A percentile compares a stretch with the other conserved stretches of the same genome.
phyloP scores from a whole-genome alignment of 2,797 vertebrate species.

The Balearica regulorum region DNA sequence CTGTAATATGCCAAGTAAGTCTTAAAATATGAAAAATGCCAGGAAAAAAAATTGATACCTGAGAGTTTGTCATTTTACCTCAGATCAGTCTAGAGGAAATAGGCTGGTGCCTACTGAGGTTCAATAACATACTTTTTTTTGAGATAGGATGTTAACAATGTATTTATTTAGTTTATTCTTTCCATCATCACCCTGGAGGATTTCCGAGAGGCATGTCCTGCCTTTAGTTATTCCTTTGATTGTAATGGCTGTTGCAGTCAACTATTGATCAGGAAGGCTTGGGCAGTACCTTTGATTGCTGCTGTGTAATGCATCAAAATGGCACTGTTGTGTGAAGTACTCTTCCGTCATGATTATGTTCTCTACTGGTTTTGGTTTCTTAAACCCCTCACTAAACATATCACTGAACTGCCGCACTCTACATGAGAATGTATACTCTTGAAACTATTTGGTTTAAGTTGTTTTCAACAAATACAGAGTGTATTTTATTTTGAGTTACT shows the following conservation, averaged over 20 bases:
- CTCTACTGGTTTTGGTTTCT: not conserved
- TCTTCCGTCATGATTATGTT: not conserved
- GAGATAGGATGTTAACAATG: not conserved
- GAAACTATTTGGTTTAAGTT: not conserved
- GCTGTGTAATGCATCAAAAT: not conserved
- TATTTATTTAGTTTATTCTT: not conserved
- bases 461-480: not conserved
- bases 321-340: not conserved
- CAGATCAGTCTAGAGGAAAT: not conserved
- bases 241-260: not conserved
- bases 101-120: not conserved
- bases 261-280: not conserved
- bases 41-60: not conserved
- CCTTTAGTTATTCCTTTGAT: not conserved
- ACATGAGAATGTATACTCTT: not conserved
- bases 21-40: not conserved
- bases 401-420: not conserved
- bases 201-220: not conserved
- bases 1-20: not conserved
- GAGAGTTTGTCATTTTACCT: not conserved
- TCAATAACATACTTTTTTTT: not conserved
- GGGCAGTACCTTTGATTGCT: not conserved
- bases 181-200: not conserved
- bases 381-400: not conserved
- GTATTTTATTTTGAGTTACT: not conserved